Percentiles rank a stretch among this genome's conserved stretches.
Evolutionary conservation across 2,113 vertebrate species (phyloP).

Genomic region (Petrocephalus zakoni): DNA sequence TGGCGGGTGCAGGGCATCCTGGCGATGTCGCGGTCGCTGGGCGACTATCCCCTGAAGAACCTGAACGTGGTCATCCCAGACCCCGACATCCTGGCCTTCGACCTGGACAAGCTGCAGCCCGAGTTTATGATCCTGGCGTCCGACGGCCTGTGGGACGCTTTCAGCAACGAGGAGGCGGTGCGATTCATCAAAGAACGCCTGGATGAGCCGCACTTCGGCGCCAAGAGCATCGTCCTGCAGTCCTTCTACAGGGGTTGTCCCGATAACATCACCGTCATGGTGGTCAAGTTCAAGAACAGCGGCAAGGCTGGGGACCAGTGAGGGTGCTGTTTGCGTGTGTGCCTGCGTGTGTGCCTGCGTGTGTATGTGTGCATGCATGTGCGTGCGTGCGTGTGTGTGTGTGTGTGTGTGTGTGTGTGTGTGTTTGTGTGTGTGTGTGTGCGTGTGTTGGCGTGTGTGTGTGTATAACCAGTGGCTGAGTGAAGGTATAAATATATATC

Average conservation of each 20-base stretch:
- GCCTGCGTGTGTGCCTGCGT: neutral
- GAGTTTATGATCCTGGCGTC: constrained; percentile 98
- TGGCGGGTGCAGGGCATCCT: constrained; percentile 97
- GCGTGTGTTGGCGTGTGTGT: neutral
- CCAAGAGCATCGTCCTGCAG: constrained; percentile 96
- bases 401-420: neutral
- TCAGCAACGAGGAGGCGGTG: constrained; percentile 96
- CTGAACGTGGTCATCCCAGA: constrained; percentile 91
- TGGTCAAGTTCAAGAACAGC: constrained; percentile 91
- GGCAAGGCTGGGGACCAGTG: constrained; percentile 75
- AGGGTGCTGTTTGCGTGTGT: constrained; percentile 19
- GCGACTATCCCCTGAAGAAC: constrained; percentile 96
- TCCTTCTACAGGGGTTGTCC: constrained; percentile 96
- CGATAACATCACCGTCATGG: constrained; percentile 98
- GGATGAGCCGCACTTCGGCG: constrained; percentile 92
- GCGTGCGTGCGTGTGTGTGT: too few relatives aligned
- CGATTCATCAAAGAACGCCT: constrained; percentile 92
- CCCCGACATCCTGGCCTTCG: constrained; percentile 89
- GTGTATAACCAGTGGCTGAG: constrained; percentile 23
- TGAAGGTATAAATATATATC: constrained; percentile 37
- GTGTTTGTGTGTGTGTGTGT: neutral
- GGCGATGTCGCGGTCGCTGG: constrained; percentile 94
- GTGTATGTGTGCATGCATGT: neutral
- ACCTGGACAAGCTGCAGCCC: constrained; percentile 92
- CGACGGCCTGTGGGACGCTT: constrained; percentile 96